Percentiles rank a stretch among this genome's conserved stretches.
phyloP scores from a whole-genome alignment of 2,888 invertebrate species.

The Gerris lacustris region DNA sequence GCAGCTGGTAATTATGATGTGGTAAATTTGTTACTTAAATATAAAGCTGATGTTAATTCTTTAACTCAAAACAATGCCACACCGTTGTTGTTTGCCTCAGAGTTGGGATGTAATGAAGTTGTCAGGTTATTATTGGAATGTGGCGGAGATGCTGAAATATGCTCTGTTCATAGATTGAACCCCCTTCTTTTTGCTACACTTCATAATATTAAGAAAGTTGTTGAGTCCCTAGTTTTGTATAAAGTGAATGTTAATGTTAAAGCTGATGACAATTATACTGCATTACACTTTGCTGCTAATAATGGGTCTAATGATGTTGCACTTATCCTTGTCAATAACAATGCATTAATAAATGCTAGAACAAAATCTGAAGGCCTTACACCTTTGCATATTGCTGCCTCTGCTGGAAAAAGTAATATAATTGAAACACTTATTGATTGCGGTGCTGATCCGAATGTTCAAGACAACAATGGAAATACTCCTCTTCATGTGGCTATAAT shows the following conservation, averaged over 20 bases:
- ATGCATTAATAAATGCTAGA: conserved; percentile 17
- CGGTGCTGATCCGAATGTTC: background rate
- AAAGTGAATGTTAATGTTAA: conserved; percentile 13
- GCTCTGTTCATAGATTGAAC: conserved; percentile 9
- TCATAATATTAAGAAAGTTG: conserved; percentile 13
- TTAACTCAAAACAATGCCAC: conserved; percentile 20
- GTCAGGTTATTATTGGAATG: conserved; percentile 7
- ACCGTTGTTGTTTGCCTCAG: conserved; percentile 21
- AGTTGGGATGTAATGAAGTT: conserved; percentile 14
- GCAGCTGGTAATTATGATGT: conserved; percentile 19
- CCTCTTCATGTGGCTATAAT: background rate
- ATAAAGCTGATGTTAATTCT: conserved; percentile 24
- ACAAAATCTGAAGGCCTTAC: background rate
- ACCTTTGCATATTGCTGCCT: background rate
- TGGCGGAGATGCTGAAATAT: background rate
- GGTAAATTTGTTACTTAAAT: conserved; percentile 21
- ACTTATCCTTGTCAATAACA: conserved; percentile 15
- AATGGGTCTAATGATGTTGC: conserved; percentile 14
- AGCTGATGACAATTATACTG: conserved; percentile 9
- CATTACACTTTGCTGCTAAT: conserved; percentile 15
- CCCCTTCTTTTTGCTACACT: conserved; percentile 16
- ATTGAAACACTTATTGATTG: background rate
- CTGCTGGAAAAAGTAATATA: background rate
- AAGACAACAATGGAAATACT: background rate
- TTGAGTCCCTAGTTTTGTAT: conserved; percentile 9